These are phyloP conservation scores for Drosophila vallismaia DNA, from an alignment of 2,888 invertebrate genomes.

Conservation along the genomic window DNA sequence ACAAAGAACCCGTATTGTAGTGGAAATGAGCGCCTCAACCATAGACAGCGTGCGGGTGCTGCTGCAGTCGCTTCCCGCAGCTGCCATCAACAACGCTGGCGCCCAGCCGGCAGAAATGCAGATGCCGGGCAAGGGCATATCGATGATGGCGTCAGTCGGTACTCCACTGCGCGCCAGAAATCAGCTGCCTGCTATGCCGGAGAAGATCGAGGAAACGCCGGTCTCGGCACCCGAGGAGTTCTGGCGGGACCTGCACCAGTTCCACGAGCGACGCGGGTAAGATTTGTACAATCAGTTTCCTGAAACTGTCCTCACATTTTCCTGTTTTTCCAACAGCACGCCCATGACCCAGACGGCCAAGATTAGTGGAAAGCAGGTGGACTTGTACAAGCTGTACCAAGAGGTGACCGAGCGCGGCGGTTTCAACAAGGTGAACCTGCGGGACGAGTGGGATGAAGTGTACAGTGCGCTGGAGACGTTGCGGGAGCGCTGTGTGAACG, in stretches of 20 bases:
- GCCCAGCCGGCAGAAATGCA: conserved; percentile 44
- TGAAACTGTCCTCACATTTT: not conserved
- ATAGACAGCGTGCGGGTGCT: conserved; percentile 67
- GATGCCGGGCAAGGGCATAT: conserved; percentile 61
- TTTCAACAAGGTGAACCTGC: conserved; percentile 96
- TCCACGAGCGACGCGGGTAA: conserved; percentile 96
- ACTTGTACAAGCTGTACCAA: conserved; percentile 95
- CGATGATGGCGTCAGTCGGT: conserved; percentile 17
- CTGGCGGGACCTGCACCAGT: conserved; percentile 90
- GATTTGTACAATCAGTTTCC: conserved; percentile 75
- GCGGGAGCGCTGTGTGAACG: conserved; percentile 94
- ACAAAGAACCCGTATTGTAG: not conserved
- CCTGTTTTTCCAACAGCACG: not conserved
- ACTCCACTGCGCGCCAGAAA: conserved; percentile 67
- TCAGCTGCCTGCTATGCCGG: conserved; percentile 51
- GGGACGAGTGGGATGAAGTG: conserved; percentile 94
- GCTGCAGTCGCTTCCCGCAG: conserved; percentile 67
- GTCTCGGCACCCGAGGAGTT: conserved; percentile 79
- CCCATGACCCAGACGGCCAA: conserved; percentile 87
- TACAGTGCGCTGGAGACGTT: conserved; percentile 90
- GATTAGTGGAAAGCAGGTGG: conserved; percentile 95
- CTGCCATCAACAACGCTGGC: conserved; percentile 49
- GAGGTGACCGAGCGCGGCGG: conserved; percentile 97
- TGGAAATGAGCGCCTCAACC: conserved; percentile 43
- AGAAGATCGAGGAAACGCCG: conserved; percentile 42